Conservation (phyloP, 2,113 vertebrate genomes). For the Apodemus sylvaticus region DNA sequence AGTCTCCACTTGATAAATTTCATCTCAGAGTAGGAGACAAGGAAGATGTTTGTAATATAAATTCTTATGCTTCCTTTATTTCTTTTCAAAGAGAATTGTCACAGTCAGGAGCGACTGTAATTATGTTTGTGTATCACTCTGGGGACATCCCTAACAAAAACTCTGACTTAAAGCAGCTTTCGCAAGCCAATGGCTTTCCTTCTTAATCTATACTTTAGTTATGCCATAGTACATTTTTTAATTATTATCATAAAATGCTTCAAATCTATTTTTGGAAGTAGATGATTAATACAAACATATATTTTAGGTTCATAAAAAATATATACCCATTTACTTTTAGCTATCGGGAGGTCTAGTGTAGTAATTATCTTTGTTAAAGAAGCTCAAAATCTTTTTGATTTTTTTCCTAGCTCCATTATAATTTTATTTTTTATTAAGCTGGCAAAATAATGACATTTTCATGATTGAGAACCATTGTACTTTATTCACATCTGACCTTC, state of each 20-base stretch:
- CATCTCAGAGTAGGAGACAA: not conserved
- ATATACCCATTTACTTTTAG: constrained; percentile 12
- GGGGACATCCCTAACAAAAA: not conserved
- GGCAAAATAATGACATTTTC: not conserved
- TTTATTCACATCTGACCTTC: not conserved
- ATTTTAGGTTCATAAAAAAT: constrained; percentile 3
- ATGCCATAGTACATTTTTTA: not conserved
- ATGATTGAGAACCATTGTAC: not conserved
- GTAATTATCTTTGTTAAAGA: not conserved
- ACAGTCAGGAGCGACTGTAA: not conserved
- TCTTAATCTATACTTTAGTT: constrained; percentile 2
- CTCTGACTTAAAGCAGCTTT: not conserved
- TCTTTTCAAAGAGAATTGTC: not conserved
- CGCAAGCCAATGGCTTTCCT: not conserved
- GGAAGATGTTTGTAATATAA: constrained; percentile 5
- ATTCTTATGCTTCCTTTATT: constrained; percentile 27
- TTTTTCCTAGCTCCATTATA: not conserved
- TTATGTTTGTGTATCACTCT: not conserved
- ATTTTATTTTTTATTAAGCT: not conserved
- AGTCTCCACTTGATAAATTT: constrained; percentile 5
- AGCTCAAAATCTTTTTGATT: not conserved
- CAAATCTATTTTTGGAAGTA: not conserved
- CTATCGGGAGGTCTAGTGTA: not conserved
- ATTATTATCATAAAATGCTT: not conserved
- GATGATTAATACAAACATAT: constrained; percentile 22